Base-by-base conservation (phyloP, 2,113 vertebrate species). In the Otolemur garnettii region DNA sequence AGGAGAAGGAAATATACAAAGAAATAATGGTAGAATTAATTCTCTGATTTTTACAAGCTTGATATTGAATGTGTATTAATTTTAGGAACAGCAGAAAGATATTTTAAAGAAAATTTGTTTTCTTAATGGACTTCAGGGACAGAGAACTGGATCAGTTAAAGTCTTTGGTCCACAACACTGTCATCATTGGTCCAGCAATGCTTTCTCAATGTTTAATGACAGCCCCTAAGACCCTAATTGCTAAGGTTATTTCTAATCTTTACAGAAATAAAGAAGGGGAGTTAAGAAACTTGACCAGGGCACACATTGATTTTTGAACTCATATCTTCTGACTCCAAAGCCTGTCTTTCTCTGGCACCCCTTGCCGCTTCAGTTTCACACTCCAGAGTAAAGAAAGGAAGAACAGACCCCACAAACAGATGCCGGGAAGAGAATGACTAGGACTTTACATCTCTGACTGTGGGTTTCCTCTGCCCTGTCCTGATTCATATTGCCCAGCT, bases 11-110 rank as follows among this genome's bases (percentile, higher is more conserved):
- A 85, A 85, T 93, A 1, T 9, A 60, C 60, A 85, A 72, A 91
- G 62, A 62, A 50, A 88, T 88, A 78, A 35, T 50, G 4, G 7
- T 60, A 69, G 35, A 66, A 60, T 85, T 68, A 33, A 57, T 71
- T 77, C n/a, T 72, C 72, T 82, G 66, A 35, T 93, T 94, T 94
- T 90, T 81, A 95, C 6, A 50, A 68, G 72, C 55, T 71, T 59
- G 50, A 87, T 6, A 53, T 8, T 45, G 30, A 93, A 91, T 4
- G 50, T 18, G 28, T 17, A 8, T 87, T 57, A 9, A 5, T 66
- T 91, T 95, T 59, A 94, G 38, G 69, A 96, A 21, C 11, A 89
- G 22, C 75, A 64, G 64, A 79, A 78, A 91, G 50, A 68, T 62
- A 81, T 74, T 64, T 90, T 92, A 75, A 68, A 71, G 50, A 33